Conservation (phyloP, 2,797 vertebrate species). For the Enteromius afrohamiltoni region DNA sequence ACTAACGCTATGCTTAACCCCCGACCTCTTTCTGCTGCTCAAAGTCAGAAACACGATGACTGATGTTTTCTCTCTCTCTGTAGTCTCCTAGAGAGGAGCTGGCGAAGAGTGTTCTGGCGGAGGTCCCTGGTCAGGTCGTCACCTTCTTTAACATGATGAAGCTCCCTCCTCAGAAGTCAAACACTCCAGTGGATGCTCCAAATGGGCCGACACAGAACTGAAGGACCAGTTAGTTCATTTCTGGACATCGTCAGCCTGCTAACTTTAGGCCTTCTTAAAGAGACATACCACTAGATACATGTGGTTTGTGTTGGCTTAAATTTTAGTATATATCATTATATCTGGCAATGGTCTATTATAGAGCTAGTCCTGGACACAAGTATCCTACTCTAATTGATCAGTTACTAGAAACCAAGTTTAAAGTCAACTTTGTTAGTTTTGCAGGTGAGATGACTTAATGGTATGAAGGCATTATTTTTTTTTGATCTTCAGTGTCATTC, state of each 20-base stretch:
- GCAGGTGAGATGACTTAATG: neutral
- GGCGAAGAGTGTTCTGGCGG: slow-evolving; percentile 90
- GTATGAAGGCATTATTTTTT: neutral
- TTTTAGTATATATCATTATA: neutral
- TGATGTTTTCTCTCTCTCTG: slow-evolving; percentile 16
- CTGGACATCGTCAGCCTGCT: neutral
- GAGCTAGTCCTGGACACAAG: neutral
- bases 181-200: slow-evolving; percentile 54
- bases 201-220: slow-evolving; percentile 20
- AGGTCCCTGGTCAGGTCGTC: slow-evolving; percentile 91
- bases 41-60: neutral
- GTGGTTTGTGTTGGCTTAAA: neutral
- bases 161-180: slow-evolving; percentile 81
- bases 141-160: slow-evolving; percentile 88
- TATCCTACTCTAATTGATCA: neutral
- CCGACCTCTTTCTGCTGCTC: neutral
- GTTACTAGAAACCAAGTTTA: neutral
- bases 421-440: neutral
- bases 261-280: neutral
- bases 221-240: neutral
- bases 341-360: neutral
- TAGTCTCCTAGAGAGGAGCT: slow-evolving; percentile 90
- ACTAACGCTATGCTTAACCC: neutral
- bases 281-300: neutral
- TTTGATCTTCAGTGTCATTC: neutral